A percentile compares a stretch with the other conserved stretches of the same genome.
Evolutionary conservation across 2,113 vertebrate species (phyloP).

Genomic region (Nettapus auritus): DNA sequence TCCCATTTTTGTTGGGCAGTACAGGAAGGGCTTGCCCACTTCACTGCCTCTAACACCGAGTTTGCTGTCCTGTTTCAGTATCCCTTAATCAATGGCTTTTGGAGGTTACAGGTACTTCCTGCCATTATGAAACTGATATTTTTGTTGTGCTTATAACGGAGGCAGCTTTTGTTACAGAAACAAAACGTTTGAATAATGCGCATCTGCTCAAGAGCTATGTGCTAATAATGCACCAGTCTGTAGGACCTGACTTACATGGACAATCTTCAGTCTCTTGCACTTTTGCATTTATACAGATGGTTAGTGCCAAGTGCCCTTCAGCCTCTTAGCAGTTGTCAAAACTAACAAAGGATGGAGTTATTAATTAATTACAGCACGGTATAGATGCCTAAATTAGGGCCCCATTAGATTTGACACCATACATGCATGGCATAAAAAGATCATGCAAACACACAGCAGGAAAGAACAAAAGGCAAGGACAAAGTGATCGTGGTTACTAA

Average conservation of each 20-base stretch:
- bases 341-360: constrained; percentile 46
- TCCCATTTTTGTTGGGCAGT: background rate
- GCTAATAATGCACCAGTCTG: background rate
- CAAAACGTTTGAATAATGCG: background rate
- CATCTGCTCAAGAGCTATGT: background rate
- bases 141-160: background rate
- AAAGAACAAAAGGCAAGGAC: constrained; percentile 1
- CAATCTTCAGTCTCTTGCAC: background rate
- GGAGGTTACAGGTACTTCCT: background rate
- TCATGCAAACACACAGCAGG: background rate
- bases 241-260: background rate
- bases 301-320: constrained; percentile 1
- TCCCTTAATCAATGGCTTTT: background rate
- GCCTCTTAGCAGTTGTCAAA: constrained; percentile 36
- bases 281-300: constrained; percentile 2
- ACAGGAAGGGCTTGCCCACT: background rate
- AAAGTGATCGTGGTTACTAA: background rate
- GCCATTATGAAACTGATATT: background rate
- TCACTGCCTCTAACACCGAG: background rate
- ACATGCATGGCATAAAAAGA: background rate
- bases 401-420: background rate
- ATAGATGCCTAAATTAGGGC: constrained; percentile 3
- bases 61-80: background rate
- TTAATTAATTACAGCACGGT: constrained; percentile 42
- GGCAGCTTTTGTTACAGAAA: background rate